Evolutionary conservation across 2,113 vertebrate species (phyloP).

Genomic region (Plestiodon gilberti): DNA sequence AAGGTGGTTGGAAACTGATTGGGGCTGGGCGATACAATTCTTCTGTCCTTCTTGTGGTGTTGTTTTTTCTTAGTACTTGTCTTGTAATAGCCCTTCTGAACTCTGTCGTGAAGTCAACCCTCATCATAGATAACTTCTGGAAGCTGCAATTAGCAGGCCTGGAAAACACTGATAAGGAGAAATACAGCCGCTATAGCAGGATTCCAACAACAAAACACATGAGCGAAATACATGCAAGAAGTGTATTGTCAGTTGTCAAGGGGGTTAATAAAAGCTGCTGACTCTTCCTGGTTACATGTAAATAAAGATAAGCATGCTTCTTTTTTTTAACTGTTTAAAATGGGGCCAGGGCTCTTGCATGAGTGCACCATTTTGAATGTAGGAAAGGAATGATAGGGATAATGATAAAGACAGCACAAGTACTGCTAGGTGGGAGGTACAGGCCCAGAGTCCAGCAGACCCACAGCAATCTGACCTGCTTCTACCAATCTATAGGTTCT

Average conservation of each 20-base stretch:
- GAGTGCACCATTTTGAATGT: too few relatives aligned
- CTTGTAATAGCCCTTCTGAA: background rate
- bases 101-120: background rate
- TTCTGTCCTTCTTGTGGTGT: background rate
- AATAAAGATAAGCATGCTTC: constrained; percentile 2
- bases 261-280: background rate
- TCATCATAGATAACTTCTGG: constrained; percentile 8
- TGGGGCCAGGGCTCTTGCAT: too few relatives aligned
- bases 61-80: constrained; percentile 15
- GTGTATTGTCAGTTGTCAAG: background rate
- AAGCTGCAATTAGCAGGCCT: background rate
- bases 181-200: background rate
- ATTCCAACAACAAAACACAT: background rate
- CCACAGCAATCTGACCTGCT: too few relatives aligned
- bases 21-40: background rate
- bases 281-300: background rate
- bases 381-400: too few relatives aligned
- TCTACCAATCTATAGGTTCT: background rate
- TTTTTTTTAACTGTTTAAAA: background rate
- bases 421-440: too few relatives aligned
- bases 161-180: background rate
- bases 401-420: too few relatives aligned
- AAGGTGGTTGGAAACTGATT: background rate
- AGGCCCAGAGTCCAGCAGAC: background rate
- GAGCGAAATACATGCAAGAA: background rate